Percentiles rank a stretch among this genome's conserved stretches.
phyloP scores from a whole-genome alignment of 2,797 vertebrate genomes.

The Tenualosa thibaudeaui region DNA sequence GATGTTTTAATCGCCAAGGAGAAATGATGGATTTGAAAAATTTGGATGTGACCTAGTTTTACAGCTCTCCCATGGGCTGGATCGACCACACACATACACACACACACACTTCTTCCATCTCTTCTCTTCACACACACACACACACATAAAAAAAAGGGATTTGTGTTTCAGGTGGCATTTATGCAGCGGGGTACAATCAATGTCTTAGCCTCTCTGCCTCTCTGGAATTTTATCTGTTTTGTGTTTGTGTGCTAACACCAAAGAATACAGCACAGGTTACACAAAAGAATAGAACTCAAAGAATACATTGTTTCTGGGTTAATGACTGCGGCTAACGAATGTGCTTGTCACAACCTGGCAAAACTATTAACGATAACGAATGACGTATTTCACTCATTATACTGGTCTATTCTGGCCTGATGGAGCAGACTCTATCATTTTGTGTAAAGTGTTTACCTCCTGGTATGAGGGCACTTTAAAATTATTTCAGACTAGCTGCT shows the following conservation, averaged over 20 bases:
- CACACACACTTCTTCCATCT: neutral
- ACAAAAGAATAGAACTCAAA: neutral
- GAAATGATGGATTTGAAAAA: conserved; percentile 19
- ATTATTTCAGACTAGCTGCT: too few species aligned
- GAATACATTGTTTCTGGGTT: neutral
- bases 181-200: neutral
- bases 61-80: conserved; percentile 1
- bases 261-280: neutral
- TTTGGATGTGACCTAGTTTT: conserved; percentile 45
- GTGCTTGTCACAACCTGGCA: neutral
- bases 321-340: neutral
- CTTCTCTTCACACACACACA: neutral
- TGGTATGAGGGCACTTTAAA: too few species aligned
- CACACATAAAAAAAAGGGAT: conserved; percentile 5
- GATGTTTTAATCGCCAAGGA: conserved; percentile 16
- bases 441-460: too few species aligned
- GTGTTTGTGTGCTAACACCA: neutral
- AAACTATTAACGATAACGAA: neutral
- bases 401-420: neutral
- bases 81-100: neutral
- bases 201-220: neutral
- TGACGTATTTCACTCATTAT: neutral
- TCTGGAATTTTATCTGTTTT: neutral
- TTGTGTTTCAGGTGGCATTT: neutral
- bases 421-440: too few species aligned